Evolutionary conservation across 2,888 invertebrate species (phyloP), one percentile per base, ranked within the genome.

Genomic region (Eupsilia transversa): DNA sequence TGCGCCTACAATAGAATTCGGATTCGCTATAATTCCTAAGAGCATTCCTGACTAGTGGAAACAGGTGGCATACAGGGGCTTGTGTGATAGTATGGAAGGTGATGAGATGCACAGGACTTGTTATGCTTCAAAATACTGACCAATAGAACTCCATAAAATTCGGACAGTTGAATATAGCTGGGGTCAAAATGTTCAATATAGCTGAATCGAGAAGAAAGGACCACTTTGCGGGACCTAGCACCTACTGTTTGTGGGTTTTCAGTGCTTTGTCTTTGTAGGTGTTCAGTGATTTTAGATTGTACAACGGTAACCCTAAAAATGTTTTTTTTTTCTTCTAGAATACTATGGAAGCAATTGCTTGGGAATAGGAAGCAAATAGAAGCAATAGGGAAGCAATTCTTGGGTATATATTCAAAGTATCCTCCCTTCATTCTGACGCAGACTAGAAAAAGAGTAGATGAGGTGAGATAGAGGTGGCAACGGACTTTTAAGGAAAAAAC

Each of bases 211-310:
- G 30, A 35, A 27, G 2, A 20, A 64, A 65, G 30, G 23, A 77
- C 38, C 56, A 74, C 49, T 61, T 43, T 41, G 9, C 12, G 23
- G 61, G 27, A 60, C 61, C 41, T 74, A 38, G 9, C n/a, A 60
- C 14, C 12, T 35, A 27, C n/a, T 0, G 14, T 49, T 65, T 49
- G 64, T 23, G 49, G 12, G 20, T n/a, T n/a, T n/a, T n/a, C n/a
- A n/a, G n/a, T n/a, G n/a, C n/a, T n/a, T n/a, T n/a, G n/a, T n/a
- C n/a, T n/a, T n/a, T n/a, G n/a, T 33, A 38, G 38, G 23, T 46
- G 12, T 46, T 49, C n/a, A 57, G 14, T n/a, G 17, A 57, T 38
- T n/a, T n/a, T n/a, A n/a, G n/a, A n/a, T n/a, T n/a, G n/a, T n/a
- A n/a, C n/a, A n/a, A n/a, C n/a, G n/a, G n/a, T n/a, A n/a, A n/a